A percentile compares a stretch with the other conserved stretches of the same genome.
These are phyloP conservation scores for Erannis defoliaria DNA, from an alignment of 2,888 invertebrate genomes.

Conservation along the genomic window DNA sequence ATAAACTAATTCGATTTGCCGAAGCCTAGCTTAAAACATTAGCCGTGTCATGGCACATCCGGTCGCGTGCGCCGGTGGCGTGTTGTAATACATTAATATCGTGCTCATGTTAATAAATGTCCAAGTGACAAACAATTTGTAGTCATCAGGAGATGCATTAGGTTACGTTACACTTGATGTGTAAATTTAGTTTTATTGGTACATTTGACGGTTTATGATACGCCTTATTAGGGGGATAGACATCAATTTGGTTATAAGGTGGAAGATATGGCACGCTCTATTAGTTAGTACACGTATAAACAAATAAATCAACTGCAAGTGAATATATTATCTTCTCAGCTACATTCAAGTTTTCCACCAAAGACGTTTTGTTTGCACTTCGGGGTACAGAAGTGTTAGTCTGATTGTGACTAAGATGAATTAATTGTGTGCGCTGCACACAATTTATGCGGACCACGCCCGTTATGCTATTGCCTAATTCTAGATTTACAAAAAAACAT, in stretches of 20 bases:
- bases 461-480: too few species aligned
- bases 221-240: not conserved
- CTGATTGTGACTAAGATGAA: too few species aligned
- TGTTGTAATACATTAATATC: slow-evolving; percentile 34
- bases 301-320: too few species aligned
- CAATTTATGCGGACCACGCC: too few species aligned
- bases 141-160: slow-evolving; percentile 33
- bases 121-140: slow-evolving; percentile 37
- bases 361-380: too few species aligned
- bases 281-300: too few species aligned
- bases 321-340: too few species aligned
- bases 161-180: slow-evolving; percentile 9
- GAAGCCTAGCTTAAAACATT: slow-evolving; percentile 24
- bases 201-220: slow-evolving; percentile 2
- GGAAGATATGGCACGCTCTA: too few species aligned
- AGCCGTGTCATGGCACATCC: slow-evolving; percentile 18
- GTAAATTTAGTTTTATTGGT: slow-evolving; percentile 12
- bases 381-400: too few species aligned
- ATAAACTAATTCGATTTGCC: slow-evolving; percentile 29
- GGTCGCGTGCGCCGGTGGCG: slow-evolving; percentile 34
- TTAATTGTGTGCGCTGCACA: too few species aligned
- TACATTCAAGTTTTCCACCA: too few species aligned
- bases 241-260: not conserved
- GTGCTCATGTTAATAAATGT: slow-evolving; percentile 33
- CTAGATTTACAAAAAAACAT: too few species aligned